Evolutionary conservation across 30 jellyfish, hydroid and myxozoan genomes (phyloP), one percentile per base, ranked within the genome.

Genomic region (Morbakka virulenta): DNA sequence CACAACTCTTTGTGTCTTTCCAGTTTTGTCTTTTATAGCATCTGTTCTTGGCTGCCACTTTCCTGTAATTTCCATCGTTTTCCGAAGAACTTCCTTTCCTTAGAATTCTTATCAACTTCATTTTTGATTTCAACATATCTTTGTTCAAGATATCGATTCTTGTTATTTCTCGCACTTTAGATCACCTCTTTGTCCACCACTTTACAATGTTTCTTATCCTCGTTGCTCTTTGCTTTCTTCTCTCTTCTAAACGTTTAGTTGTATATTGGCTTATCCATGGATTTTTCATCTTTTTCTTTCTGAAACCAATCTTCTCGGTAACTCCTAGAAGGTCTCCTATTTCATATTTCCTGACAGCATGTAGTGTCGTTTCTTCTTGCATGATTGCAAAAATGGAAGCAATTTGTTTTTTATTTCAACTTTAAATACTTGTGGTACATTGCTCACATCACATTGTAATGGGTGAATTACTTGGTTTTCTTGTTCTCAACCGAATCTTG

Each of bases 251-350:
- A 6, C 36, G 2, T 26, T 23, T 36, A 36, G 47, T 36, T 13
- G 82, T 36, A 33, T 70, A 28, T 2, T 70, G 48, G 14, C 47
- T 33, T 12, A 70, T 0, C 82, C 82, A 33, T 9, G 71, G 82
- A 24, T 36, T 70, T 50, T 70, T 70, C 77, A 70, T 36, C 71
- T 48, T 36, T 48, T 36, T 70, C 82, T 27, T 70, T 48, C 77
- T 50, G 47, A 57, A 0, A 70, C 36, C 47, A 48, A 22, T n/a
- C 82, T 70, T 30, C 50, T 70, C 21, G 35, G 82, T 22, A 21
- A 24, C 71, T n/a, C 47, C 79, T 14, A 25, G 36, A 23, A 70
- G 14, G 50, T 2, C 71, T 21, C 0, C 82, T n/a, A 2, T 70
- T 34, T 2, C 47, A 20, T 22, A 1, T 35, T n/a, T 24, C 82